Evolutionary conservation across 2,797 vertebrate species (phyloP), one percentile per base, ranked within the genome.

Genomic region (Craterocephalus amniculus): DNA sequence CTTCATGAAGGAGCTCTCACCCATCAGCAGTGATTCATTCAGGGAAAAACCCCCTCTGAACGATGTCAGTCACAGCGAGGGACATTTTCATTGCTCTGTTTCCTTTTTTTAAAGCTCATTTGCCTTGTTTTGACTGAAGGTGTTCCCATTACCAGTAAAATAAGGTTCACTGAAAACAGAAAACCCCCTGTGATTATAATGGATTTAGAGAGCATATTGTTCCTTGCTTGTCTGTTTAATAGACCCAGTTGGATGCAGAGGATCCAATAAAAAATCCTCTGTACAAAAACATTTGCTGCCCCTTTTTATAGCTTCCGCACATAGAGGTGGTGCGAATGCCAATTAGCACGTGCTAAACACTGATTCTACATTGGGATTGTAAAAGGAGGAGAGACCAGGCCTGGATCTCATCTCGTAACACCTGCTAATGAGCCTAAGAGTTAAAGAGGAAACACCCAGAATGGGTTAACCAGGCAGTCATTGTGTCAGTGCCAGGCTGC

Each of bases 361-460:
- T 63, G 78, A 81, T 62, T 63, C 78, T 72, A 86, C 82, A 87
- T 85, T 78, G 69, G 79, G 73, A 85, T 87, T 77, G 66, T 73
- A 78, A 61, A 62, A 81, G 59, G 73, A 58, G 63, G 63, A 1
- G 38, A 67, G 77, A 51, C 45, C 61, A 26, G 63, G 70, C 65
- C 89, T 89, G 91, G 76, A 63, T 81, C 85, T 65, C 65, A 54
- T 94, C 90, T 82, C 36, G 7, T 72, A 86, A 92, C 92, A 92
- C 91, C 91, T 87, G 86, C 89, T 95, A 94, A 95, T 92, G 89
- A 94, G 89, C 85, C 79, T 61, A 83, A 87, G 73, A 52, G 61
- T 83, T 73, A 40, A 68, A 82, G 72, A 85, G 76, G 74, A 71
- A 45, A 55, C 63, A 24, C 20, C 43, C 43, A 48, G 43, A 48